Base-by-base conservation (phyloP, 2,888 invertebrate genomes). In the Athrips mouffetella region DNA sequence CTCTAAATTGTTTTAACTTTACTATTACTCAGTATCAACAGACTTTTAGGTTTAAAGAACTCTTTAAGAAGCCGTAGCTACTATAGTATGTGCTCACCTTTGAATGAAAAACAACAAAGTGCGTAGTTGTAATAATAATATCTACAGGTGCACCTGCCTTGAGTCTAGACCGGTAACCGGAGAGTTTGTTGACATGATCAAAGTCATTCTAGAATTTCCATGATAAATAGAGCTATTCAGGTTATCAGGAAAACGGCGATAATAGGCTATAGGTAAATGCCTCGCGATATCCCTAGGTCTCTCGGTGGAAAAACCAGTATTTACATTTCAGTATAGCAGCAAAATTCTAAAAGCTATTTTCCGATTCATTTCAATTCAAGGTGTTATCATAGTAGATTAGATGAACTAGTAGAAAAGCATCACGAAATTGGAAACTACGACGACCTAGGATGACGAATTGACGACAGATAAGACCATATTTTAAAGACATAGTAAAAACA, bases 181-280 rank as follows among this genome's bases (percentile, higher is more conserved):
- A 25, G 25, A 51, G 55, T 52, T 57, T 55, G 52, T 63, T 57
- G 39, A 23, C 39, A 39, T 39, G 20, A 23, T 57, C 58, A 48
- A 47, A 39, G 57, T 58, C 49, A 49, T 53, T 45, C 42, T 54
- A 57, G 56, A 55, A 58, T 54, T 50, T 51, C 49, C 42, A 49
- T 31, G 46, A 52, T 59, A 63, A 62, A 56, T 53, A 54, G 47
- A 55, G 35, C 55, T 60, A 65, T 64, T 64, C 49, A 58, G 63
- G 65, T 67, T 69, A 71, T 70, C 65, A 57, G 60, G 55, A 61
- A 65, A 66, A 62, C 23, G 23, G 21, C 55, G 47, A 39, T 45
- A 47, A 29, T 47, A 58, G 18, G 8, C 6, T 10, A 18, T 20
- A 13, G 11, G 5, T 31, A 15, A 3, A n/a, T n/a, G 6, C 3